These are phyloP conservation scores for Lagodon rhomboides DNA, from an alignment of 2,797 vertebrate species.

Conservation along the genomic window DNA sequence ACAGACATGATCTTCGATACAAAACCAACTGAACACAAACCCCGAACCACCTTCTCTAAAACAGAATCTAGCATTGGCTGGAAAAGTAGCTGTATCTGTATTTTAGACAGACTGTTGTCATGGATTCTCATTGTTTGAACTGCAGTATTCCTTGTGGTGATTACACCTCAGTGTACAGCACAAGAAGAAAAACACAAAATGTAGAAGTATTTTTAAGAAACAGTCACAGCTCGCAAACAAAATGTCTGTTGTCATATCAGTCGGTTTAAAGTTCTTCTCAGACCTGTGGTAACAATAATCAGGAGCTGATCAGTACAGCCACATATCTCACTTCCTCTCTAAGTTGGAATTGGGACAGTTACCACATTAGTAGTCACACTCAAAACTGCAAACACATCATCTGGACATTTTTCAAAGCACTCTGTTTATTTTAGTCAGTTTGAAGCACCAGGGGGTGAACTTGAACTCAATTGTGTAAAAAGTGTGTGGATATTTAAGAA, in stretches of 20 bases:
- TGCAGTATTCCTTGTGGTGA: neutral
- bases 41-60: too few relatives aligned
- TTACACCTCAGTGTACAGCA: neutral
- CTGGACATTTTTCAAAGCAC: slow-evolving; percentile 19
- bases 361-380: slow-evolving; percentile 5
- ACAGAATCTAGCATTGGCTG: neutral
- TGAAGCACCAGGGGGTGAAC: neutral
- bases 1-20: neutral
- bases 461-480: neutral
- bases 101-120: neutral
- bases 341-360: slow-evolving; percentile 31
- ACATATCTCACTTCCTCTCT: slow-evolving; percentile 59
- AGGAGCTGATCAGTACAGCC: slow-evolving; percentile 28
- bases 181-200: neutral
- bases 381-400: slow-evolving; percentile 35
- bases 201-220: neutral
- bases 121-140: neutral
- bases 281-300: slow-evolving; percentile 17
- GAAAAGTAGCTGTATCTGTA: slow-evolving; percentile 11
- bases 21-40: slow-evolving; percentile 6
- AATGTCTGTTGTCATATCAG: neutral
- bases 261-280: slow-evolving; percentile 21
- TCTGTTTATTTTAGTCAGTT: neutral
- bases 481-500: neutral
- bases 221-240: neutral